Percentiles rank a stretch among this genome's conserved stretches.
phyloP scores from a whole-genome alignment of 2,888 invertebrate species.

The Crepidodera aurea region DNA sequence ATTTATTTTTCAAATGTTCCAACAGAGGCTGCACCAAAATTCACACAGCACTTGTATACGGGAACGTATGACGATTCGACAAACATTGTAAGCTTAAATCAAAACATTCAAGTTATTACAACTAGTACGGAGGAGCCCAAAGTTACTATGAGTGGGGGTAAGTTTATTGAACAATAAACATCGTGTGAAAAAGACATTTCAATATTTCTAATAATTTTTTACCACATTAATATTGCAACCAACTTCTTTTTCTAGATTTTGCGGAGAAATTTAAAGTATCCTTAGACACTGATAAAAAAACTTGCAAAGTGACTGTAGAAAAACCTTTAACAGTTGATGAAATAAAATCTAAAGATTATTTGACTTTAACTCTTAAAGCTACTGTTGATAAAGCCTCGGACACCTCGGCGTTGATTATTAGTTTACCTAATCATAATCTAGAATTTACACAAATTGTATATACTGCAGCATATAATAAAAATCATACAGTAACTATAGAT shows the following conservation, averaged over 20 bases:
- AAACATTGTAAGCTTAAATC: conserved; percentile 30
- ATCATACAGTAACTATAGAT: conserved; percentile 23
- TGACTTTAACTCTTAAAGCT: conserved; percentile 38
- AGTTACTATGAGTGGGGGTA: conserved; percentile 38
- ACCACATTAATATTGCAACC: too few relatives aligned
- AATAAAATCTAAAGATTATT: conserved; percentile 33
- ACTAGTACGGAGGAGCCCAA: conserved; percentile 11
- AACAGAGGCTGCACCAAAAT: conserved; percentile 30
- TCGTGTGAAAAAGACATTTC: too few relatives aligned
- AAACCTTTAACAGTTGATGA: conserved; percentile 25
- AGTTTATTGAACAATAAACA: too few relatives aligned
- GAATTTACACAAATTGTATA: conserved; percentile 31
- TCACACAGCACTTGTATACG: conserved; percentile 38
- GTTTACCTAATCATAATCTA: conserved; percentile 30
- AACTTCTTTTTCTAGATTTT: conserved; percentile 41
- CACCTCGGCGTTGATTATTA: conserved; percentile 34
- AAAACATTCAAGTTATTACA: conserved; percentile 15
- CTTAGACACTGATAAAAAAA: not conserved
- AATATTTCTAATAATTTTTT: too few relatives aligned
- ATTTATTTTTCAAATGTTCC: conserved; percentile 23
- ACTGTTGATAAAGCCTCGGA: conserved; percentile 25
- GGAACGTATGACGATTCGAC: conserved; percentile 38
- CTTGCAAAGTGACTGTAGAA: conserved; percentile 30
- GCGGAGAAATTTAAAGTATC: conserved; percentile 33
- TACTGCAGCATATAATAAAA: conserved; percentile 28